Conservation (phyloP, 1,140 invertebrate genomes). For the Cyphomyrmex costatus region DNA sequence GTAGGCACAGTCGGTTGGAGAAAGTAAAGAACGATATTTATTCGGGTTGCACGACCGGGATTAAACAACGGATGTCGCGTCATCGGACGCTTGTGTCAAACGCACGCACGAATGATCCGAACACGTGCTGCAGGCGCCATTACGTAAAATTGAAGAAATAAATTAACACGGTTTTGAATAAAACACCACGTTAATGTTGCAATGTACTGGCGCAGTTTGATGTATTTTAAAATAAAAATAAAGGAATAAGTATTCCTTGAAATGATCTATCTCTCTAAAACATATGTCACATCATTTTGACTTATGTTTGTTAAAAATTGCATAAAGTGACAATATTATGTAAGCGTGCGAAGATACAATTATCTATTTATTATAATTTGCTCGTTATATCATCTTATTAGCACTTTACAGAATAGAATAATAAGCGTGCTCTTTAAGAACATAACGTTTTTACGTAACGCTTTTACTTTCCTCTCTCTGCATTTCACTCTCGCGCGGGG, state of each 20-base stretch:
- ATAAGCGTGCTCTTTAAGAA: slow-evolving; percentile 8
- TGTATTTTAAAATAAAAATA: neutral
- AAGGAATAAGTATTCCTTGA: neutral
- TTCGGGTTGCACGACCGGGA: slow-evolving; percentile 58
- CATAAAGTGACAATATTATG: neutral
- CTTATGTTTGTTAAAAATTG: neutral
- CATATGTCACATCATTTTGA: too few relatives aligned
- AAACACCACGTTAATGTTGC: neutral
- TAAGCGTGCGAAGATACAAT: neutral
- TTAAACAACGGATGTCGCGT: slow-evolving; percentile 37
- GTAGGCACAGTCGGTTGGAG: slow-evolving; percentile 55
- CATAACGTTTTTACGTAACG: slow-evolving; percentile 6
- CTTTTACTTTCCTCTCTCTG: neutral
- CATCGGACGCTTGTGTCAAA: slow-evolving; percentile 17
- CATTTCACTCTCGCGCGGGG: neutral
- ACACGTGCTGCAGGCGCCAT: slow-evolving; percentile 18
- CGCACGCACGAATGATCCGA: neutral
- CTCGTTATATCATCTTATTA: slow-evolving; percentile 30
- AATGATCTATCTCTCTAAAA: neutral
- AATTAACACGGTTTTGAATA: neutral
- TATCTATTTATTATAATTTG: neutral
- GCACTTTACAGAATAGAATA: neutral
- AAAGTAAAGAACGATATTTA: slow-evolving; percentile 75
- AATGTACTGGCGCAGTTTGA: neutral
- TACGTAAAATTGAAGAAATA: slow-evolving; percentile 48